Conservation (phyloP, 2,888 invertebrate species). For the Mythimna albipuncta region DNA sequence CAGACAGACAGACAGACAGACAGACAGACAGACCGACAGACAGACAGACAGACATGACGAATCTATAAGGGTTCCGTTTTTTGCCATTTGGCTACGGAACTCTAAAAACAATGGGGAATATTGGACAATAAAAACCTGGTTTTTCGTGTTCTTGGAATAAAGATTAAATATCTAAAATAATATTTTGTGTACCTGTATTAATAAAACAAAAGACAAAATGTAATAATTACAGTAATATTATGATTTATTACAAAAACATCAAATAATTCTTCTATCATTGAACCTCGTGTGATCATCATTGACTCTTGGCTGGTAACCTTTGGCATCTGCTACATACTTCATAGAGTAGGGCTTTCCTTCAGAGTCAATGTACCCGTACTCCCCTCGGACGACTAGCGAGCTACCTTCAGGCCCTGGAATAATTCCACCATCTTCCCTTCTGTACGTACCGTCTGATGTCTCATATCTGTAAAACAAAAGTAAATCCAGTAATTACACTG, state of each 20-base stretch:
- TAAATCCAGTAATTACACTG: background rate
- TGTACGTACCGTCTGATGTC: constrained; percentile 88
- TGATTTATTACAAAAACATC: constrained; percentile 48
- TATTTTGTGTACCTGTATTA: background rate
- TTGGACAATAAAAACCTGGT: too few species aligned
- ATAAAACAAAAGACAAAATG: constrained; percentile 16
- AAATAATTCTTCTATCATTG: constrained; percentile 84
- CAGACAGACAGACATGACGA: too few species aligned
- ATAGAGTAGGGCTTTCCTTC: constrained; percentile 82
- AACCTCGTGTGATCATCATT: constrained; percentile 76
- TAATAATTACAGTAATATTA: constrained; percentile 16
- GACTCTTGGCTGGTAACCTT: constrained; percentile 85
- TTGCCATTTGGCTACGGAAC: too few species aligned
- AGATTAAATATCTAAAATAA: too few species aligned
- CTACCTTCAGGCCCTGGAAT: constrained; percentile 66
- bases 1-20: too few species aligned
- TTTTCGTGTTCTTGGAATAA: too few species aligned
- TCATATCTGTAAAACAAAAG: constrained; percentile 76
- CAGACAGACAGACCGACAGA: too few species aligned
- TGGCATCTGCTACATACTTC: constrained; percentile 91
- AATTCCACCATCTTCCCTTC: constrained; percentile 87
- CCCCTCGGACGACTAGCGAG: constrained; percentile 80
- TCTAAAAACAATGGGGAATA: too few species aligned
- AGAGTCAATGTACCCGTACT: constrained; percentile 90
- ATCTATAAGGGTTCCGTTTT: too few species aligned